phyloP scores from a whole-genome alignment of 2,113 vertebrate genomes.

The Euleptes europaea region DNA sequence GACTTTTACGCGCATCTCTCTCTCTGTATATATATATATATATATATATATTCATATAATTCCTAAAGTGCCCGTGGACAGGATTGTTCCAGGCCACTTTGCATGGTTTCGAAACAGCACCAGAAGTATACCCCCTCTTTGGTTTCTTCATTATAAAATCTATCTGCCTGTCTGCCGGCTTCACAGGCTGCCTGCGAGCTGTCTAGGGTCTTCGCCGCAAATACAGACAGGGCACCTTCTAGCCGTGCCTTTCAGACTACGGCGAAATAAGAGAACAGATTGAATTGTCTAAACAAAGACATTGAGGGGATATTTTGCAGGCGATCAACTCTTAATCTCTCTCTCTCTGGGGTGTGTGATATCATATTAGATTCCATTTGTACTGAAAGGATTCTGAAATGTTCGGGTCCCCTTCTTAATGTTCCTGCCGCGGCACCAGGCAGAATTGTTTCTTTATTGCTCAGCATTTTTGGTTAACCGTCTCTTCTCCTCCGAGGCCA shows the following conservation, averaged over 20 bases:
- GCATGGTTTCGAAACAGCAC: conserved; percentile 38
- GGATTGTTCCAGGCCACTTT: background rate
- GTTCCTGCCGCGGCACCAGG: background rate
- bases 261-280: conserved; percentile 31
- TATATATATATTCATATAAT: no score
- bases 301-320: conserved; percentile 27
- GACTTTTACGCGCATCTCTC: no score
- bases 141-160: conserved; percentile 55
- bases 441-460: background rate
- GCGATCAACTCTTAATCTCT: conserved; percentile 44
- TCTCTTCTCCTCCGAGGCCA: background rate
- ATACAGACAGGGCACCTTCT: conserved; percentile 44
- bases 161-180: conserved; percentile 43
- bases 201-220: conserved; percentile 53
- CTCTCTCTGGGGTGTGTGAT: background rate
- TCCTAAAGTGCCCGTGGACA: background rate
- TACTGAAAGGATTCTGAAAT: no score
- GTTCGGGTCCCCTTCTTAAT: background rate
- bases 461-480: background rate
- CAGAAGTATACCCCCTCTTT: conserved; percentile 37
- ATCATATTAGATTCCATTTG: conserved; percentile 46
- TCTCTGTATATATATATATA: no score
- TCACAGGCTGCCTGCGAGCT: conserved; percentile 57
- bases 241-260: conserved; percentile 40
- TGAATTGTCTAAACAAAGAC: conserved; percentile 11